These are phyloP conservation scores for Achlya flavicornis DNA, from an alignment of 2,888 invertebrate species.

Conservation along the genomic window DNA sequence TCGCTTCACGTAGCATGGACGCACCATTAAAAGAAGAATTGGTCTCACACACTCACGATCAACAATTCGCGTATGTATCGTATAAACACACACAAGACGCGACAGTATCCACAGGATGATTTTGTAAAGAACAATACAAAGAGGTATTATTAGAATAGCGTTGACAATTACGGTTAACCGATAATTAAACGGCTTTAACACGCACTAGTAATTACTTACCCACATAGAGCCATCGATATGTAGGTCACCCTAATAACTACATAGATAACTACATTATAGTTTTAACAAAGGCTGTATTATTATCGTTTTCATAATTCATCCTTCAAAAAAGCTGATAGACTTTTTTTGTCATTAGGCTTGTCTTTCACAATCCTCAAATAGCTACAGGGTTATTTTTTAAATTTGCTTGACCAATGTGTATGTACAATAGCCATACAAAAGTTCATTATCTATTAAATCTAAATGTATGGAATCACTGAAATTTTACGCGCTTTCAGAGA, in stretches of 20 bases:
- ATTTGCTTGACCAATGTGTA: no score
- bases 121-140: neutral
- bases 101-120: neutral
- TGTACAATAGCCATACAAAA: no score
- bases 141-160: neutral
- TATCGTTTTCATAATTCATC: constrained; percentile 13
- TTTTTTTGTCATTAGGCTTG: no score
- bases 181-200: neutral
- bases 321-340: no score
- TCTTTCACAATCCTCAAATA: no score
- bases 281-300: neutral
- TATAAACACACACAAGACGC: neutral
- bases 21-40: no score
- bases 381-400: no score
- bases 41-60: neutral
- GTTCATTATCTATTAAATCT: no score
- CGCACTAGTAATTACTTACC: neutral
- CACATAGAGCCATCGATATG: neutral
- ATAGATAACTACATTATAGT: constrained; percentile 11
- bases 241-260: constrained; percentile 16
- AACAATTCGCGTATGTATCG: no score
- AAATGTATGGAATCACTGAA: no score
- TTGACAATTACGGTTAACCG: neutral
- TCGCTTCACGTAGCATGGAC: no score
- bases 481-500: no score